These are phyloP conservation scores for Blomia tropicalis DNA, from an alignment of 2,888 invertebrate genomes.

Conservation along the genomic window DNA sequence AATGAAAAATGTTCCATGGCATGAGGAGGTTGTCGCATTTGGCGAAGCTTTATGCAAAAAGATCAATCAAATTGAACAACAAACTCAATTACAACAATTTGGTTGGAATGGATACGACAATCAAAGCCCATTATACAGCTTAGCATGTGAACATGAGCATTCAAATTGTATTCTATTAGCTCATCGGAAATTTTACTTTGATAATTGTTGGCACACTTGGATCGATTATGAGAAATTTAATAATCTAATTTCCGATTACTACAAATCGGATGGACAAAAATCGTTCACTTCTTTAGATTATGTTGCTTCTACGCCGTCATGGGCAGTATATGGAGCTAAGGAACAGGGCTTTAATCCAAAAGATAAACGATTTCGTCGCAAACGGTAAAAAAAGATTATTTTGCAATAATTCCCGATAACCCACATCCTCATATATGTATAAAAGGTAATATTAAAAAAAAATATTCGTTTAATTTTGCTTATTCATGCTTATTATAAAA, in stretches of 20 bases:
- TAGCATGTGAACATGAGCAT: conserved; percentile 46
- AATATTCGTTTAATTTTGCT: too few species aligned
- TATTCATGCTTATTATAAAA: too few species aligned
- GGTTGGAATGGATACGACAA: background rate
- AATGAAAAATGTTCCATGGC: conserved; percentile 47
- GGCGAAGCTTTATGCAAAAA: conserved; percentile 37
- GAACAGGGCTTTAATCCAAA: conserved; percentile 44
- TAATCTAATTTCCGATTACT: conserved; percentile 36
- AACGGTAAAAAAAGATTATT: conserved; percentile 5
- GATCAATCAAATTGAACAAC: conserved; percentile 30
- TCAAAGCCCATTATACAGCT: conserved; percentile 38
- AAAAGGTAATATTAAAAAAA: too few species aligned
- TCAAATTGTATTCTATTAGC: conserved; percentile 45
- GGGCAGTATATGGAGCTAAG: conserved; percentile 42
- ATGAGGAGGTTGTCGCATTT: conserved; percentile 43
- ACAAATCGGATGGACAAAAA: conserved; percentile 34
- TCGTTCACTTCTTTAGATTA: conserved; percentile 42
- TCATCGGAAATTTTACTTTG: conserved; percentile 40
- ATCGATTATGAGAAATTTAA: conserved; percentile 44
- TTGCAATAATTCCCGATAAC: too few species aligned
- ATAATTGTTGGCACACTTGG: conserved; percentile 45
- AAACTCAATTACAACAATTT: background rate
- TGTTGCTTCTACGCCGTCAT: conserved; percentile 40
- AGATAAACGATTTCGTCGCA: conserved; percentile 38
- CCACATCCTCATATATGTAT: too few species aligned